Conservation (phyloP, 2,888 invertebrate genomes). For the Ormyrus pomaceus region DNA sequence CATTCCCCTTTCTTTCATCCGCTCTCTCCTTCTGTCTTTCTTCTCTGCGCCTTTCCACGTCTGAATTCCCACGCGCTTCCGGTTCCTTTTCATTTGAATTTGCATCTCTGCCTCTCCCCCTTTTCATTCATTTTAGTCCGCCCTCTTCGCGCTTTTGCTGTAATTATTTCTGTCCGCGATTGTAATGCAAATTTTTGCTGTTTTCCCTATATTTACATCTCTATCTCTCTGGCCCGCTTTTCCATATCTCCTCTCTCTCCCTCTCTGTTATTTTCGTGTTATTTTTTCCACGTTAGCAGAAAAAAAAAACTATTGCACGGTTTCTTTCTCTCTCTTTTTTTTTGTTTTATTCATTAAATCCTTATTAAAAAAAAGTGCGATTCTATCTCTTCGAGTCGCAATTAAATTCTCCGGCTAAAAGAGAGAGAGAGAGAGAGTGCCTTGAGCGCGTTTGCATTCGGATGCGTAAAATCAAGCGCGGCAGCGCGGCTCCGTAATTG, state of each 20-base stretch:
- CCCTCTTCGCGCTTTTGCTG: constrained; percentile 67
- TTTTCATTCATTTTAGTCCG: constrained; percentile 62
- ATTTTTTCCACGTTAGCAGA: background rate
- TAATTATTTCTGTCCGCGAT: constrained; percentile 75
- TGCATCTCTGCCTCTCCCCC: constrained; percentile 54
- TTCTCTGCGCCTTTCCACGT: constrained; percentile 57
- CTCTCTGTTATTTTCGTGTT: constrained; percentile 20
- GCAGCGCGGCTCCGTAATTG: background rate
- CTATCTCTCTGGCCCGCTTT: constrained; percentile 39
- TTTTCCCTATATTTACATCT: constrained; percentile 63
- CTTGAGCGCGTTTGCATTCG: background rate
- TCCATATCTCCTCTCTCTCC: constrained; percentile 6
- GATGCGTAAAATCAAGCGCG: constrained; percentile 21
- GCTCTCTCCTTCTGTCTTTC: constrained; percentile 1
- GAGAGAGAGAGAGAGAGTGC: background rate
- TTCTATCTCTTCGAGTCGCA: constrained; percentile 26
- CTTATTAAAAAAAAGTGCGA: constrained; percentile 21
- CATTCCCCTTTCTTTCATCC: background rate
- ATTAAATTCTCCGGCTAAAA: constrained; percentile 23
- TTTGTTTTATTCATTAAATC: constrained; percentile 19
- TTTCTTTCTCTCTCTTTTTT: background rate
- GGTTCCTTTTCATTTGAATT: constrained; percentile 59
- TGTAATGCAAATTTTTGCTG: constrained; percentile 75
- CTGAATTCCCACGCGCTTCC: constrained; percentile 67
- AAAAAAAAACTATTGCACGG: background rate